Base-by-base conservation (phyloP, 2,797 vertebrate species). In the Leuciscus waleckii region DNA sequence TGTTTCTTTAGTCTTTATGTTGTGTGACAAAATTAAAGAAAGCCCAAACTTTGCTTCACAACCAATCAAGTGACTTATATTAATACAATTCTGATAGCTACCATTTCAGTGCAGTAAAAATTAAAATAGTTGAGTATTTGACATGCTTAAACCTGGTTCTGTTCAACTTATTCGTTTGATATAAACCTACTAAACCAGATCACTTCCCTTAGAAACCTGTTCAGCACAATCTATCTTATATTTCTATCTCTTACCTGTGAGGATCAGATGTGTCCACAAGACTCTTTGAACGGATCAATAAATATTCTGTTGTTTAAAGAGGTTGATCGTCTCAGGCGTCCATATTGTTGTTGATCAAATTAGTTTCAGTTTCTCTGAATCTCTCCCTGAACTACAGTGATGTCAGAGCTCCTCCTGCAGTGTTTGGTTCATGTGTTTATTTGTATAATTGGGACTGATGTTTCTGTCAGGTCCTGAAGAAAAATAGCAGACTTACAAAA, bases 211-310 rank as follows among this genome's bases (percentile, higher is more conserved):
- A 78, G 5, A 65, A 79, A 49, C 23, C 19, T 23, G 61, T 65
- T 8, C n/a, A 67, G 2, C 1, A 19, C 1, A 35, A 79, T 67
- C 58, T 35, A 11, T 51, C 19, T 69, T 17, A 37, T 56, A 70
- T 81, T 39, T 81, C 35, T 54, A 2, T 81, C 65, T 26, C 46
- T 70, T 29, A 70, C 79, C 49, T 69, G 79, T 68, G 61, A 79
- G 19, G 2, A 49, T 51, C 61, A 67, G 26, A 32, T 69, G 43
- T 70, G 32, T 35, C 14, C 19, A 80, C 43, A 51, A 32, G 3
- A 9, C 43, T 80, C 17, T 51, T 32, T 23, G 1, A 51, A 37
- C 21, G 63, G 2, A 4, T 56, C 7, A 43, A 11, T 23, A n/a
- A 58, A 23, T 26, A 21, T 5, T 58, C 8, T 41, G 51, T 76